Evolutionary conservation across 2,797 vertebrate genomes (phyloP).

Genomic region (Malacoraja senta): DNA sequence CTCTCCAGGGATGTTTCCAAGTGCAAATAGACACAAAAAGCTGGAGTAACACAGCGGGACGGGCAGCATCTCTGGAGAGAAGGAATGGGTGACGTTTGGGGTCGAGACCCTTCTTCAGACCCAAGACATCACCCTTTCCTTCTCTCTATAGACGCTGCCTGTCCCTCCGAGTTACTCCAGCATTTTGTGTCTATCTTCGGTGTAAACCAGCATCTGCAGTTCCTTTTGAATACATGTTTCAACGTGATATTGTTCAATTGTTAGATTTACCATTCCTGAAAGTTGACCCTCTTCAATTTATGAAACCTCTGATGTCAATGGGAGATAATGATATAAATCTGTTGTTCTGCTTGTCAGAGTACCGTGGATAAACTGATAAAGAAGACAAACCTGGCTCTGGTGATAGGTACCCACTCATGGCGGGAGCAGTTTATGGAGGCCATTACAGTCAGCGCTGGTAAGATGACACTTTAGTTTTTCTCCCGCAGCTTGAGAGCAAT

Average conservation of each 20-base stretch:
- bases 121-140: too few species aligned
- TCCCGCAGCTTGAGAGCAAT: background rate
- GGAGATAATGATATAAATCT: background rate
- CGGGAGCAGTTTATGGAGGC: slow-evolving; percentile 84
- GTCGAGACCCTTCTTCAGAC: too few species aligned
- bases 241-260: background rate
- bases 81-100: too few species aligned
- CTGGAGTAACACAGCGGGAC: too few species aligned
- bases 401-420: slow-evolving; percentile 84
- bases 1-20: too few species aligned
- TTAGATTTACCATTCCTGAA: background rate
- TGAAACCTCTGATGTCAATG: background rate
- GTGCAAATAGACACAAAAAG: too few species aligned
- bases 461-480: slow-evolving; percentile 30
- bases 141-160: too few species aligned
- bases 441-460: slow-evolving; percentile 83
- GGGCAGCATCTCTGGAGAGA: too few species aligned
- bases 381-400: slow-evolving; percentile 78
- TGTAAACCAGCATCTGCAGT: background rate
- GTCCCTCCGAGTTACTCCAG: too few species aligned
- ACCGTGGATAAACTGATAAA: slow-evolving; percentile 85
- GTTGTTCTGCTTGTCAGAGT: slow-evolving; percentile 53
- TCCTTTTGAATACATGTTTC: background rate
- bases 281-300: background rate
- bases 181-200: too few species aligned